phyloP scores from a whole-genome alignment of 2,113 vertebrate genomes.

The Ailurus styani region DNA sequence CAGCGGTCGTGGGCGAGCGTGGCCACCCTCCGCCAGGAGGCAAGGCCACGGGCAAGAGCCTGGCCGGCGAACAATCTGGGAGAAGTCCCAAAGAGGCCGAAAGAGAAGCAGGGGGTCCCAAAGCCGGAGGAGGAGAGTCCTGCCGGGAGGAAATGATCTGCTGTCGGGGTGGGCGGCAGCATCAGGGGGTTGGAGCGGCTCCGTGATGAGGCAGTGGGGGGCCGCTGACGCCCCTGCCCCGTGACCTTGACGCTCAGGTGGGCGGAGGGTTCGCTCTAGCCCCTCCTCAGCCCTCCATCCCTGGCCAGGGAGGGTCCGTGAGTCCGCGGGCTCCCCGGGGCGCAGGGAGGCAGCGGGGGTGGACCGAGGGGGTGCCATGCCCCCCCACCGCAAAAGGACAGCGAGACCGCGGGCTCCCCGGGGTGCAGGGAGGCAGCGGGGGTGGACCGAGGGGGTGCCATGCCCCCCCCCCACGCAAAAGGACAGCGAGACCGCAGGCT shows the following conservation, averaged over 20 bases:
- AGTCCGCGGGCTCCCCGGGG: accelerated
- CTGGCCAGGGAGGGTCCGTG: not conserved
- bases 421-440: not conserved
- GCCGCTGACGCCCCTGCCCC: accelerated
- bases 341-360: not conserved
- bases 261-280: accelerated
- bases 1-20: accelerated
- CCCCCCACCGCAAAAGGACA: accelerated
- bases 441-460: accelerated
- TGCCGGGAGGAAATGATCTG: no score
- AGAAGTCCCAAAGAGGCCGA: not conserved
- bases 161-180: not conserved
- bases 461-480: not conserved
- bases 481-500: accelerated
- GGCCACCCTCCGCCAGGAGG: not conserved
- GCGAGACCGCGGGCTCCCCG: not conserved
- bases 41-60: not conserved
- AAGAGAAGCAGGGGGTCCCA: not conserved
- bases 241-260: accelerated
- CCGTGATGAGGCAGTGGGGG: not conserved
- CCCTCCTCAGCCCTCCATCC: accelerated
- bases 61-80: not conserved
- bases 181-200: not conserved
- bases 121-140: not conserved
- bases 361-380: accelerated